Conservation (phyloP, 2,113 vertebrate species). For the Microtus pennsylvanicus region DNA sequence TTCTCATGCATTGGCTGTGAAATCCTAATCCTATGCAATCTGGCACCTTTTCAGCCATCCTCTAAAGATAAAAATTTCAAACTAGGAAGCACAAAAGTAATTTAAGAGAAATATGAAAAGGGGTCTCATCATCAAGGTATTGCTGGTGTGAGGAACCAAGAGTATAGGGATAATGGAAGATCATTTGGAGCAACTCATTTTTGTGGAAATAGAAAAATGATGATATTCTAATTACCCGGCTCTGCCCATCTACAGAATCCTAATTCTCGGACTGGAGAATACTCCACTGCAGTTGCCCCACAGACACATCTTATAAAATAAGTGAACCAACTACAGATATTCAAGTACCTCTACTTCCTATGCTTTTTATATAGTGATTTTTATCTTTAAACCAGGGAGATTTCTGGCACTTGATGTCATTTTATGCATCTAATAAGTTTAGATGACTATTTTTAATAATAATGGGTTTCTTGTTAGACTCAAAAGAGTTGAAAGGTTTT, state of each 20-base stretch:
- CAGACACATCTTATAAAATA: neutral
- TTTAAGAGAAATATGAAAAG: neutral
- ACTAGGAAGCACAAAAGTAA: neutral
- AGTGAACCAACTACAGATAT: neutral
- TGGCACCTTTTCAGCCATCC: neutral
- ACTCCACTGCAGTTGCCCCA: neutral
- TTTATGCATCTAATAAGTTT: conserved; percentile 66
- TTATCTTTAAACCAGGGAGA: neutral
- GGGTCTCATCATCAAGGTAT: neutral
- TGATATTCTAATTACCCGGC: neutral
- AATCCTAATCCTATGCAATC: neutral
- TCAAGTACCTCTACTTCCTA: neutral
- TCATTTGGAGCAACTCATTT: conserved; percentile 44
- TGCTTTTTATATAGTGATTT: conserved; percentile 1
- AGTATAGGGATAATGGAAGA: neutral
- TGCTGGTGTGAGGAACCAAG: neutral
- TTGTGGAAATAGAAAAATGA: neutral
- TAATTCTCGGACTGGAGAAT: neutral
- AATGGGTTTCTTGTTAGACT: conserved; percentile 59
- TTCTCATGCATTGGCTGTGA: neutral
- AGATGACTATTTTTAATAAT: conserved; percentile 73
- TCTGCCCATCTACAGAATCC: neutral
- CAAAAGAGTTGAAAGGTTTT: conserved; percentile 45
- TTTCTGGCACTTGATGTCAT: conserved; percentile 55
- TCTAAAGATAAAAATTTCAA: neutral